Conservation (phyloP, 2,113 vertebrate species). For the Tragelaphus buxtoni region DNA sequence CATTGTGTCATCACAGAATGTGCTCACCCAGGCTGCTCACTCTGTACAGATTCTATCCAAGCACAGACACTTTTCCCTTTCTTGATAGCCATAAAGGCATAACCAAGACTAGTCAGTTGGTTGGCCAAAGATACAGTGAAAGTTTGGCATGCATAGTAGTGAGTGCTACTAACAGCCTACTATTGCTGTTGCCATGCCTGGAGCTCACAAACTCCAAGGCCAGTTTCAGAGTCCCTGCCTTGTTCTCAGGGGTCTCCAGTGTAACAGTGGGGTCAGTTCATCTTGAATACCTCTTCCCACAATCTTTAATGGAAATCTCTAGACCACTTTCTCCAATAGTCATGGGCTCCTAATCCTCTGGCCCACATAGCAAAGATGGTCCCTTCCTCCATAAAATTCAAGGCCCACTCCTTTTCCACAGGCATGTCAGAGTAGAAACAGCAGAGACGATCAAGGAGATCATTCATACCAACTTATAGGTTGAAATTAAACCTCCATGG, state of each 20-base stretch:
- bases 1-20: background rate
- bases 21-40: background rate
- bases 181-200: background rate
- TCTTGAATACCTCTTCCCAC: background rate
- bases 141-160: background rate
- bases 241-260: background rate
- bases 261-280: background rate
- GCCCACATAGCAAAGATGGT: background rate
- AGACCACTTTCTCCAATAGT: background rate
- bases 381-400: background rate
- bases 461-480: background rate
- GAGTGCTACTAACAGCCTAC: background rate
- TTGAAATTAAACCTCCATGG: background rate
- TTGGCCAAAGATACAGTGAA: background rate
- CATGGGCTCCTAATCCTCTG: background rate
- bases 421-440: background rate
- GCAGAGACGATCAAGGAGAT: background rate
- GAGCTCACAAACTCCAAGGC: background rate
- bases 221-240: background rate
- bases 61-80: background rate
- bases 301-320: background rate
- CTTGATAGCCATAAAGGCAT: background rate
- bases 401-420: background rate
- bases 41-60: background rate
- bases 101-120: background rate